Evolutionary conservation across 2,888 invertebrate genomes (phyloP).

Genomic region (Cataglyphis rosenhaueri): DNA sequence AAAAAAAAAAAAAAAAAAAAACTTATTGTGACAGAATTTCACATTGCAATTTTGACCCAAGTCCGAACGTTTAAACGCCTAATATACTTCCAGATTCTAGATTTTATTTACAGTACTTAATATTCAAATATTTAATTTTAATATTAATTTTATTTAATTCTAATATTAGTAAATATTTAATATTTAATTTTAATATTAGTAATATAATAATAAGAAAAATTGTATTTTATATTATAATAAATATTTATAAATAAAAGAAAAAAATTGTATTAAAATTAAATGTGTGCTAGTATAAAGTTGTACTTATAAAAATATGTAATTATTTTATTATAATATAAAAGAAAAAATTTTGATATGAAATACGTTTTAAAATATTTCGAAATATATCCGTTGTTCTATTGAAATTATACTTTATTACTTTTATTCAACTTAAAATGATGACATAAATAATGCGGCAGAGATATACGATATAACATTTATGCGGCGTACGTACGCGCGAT

Average conservation of each 20-base stretch:
- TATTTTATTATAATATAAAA: not conserved
- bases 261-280: not conserved
- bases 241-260: not conserved
- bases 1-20: constrained; percentile 11
- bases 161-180: no score
- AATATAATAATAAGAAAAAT: not conserved
- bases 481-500: constrained; percentile 48
- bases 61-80: not conserved
- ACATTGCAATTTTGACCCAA: constrained; percentile 15
- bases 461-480: constrained; percentile 38
- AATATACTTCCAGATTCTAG: not conserved
- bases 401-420: not conserved
- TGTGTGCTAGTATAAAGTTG: not conserved
- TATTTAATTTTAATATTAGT: not conserved
- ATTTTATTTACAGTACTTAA: not conserved
- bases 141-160: no score
- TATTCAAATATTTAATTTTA: not conserved
- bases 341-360: not conserved
- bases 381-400: constrained; percentile 3
- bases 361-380: not conserved
- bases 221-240: not conserved
- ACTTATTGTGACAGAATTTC: constrained; percentile 60
- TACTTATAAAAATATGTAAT: not conserved
- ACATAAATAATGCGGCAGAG: constrained; percentile 35
- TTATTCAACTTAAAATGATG: constrained; percentile 37